Conservation (phyloP, 2,113 vertebrate genomes). For the Tiliqua scincoides region DNA sequence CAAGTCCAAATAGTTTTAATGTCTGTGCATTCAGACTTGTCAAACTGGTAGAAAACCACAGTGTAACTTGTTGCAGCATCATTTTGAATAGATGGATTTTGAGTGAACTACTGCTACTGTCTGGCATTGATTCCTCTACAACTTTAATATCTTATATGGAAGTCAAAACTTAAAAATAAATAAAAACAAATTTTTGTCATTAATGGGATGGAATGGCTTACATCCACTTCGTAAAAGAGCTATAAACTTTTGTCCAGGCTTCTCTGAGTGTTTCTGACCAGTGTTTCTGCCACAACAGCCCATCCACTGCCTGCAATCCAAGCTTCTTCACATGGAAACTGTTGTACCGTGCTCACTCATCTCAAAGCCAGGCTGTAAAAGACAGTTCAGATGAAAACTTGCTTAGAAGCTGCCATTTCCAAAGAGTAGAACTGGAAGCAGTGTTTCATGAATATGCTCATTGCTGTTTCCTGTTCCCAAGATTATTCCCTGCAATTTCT, state of each 20-base stretch:
- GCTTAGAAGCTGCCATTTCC: neutral
- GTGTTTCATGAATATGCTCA: neutral
- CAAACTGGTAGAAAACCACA: too few species aligned
- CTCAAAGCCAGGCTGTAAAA: neutral
- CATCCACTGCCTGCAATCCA: too few species aligned
- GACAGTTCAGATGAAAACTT: neutral
- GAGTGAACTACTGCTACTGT: neutral
- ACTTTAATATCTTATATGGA: neutral
- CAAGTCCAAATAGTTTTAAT: too few species aligned
- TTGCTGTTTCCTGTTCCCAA: neutral
- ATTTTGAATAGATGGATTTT: neutral
- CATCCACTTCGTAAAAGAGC: neutral
- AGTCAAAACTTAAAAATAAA: too few species aligned
- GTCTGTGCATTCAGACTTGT: too few species aligned
- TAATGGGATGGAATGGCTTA: too few species aligned
- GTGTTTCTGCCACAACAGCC: neutral
- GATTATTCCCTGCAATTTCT: conserved; percentile 4
- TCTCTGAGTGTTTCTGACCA: neutral
- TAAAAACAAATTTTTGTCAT: too few species aligned
- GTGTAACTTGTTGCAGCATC: neutral
- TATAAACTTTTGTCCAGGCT: too few species aligned
- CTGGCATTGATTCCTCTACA: neutral
- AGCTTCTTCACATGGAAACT: neutral
- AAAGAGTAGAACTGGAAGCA: neutral
- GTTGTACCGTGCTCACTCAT: neutral